These are phyloP conservation scores for Siphamia tubifer DNA, from an alignment of 2,113 vertebrate species.

Conservation along the genomic window DNA sequence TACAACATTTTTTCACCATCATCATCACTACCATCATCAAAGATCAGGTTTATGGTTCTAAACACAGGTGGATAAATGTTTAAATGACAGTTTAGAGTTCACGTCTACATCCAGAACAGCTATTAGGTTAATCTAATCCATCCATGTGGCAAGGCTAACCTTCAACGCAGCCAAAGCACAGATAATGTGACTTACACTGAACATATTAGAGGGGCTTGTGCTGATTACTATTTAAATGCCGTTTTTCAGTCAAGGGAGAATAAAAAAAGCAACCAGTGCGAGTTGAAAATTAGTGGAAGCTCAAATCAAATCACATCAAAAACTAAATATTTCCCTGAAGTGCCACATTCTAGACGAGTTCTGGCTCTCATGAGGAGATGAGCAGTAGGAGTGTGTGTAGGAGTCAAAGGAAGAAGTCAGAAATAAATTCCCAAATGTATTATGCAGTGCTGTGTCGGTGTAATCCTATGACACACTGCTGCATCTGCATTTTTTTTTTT, in stretches of 20 bases:
- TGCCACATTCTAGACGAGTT: slow-evolving; percentile 4
- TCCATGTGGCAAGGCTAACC: slow-evolving; percentile 36
- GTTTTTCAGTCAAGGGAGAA: too few species aligned
- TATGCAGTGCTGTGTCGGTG: slow-evolving; percentile 49
- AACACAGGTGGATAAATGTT: slow-evolving; percentile 1
- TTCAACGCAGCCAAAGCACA: slow-evolving; percentile 44
- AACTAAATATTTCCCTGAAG: background rate
- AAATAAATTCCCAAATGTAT: slow-evolving; percentile 53
- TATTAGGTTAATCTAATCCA: slow-evolving; percentile 54
- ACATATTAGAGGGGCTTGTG: background rate
- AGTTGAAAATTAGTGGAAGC: slow-evolving; percentile 25
- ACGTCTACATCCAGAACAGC: slow-evolving; percentile 45
- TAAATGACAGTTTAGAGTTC: slow-evolving; percentile 32
- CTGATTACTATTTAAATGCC: slow-evolving; percentile 15
- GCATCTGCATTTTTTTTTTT: slow-evolving; percentile 42
- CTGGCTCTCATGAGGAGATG: slow-evolving; percentile 35
- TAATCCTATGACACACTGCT: slow-evolving; percentile 44
- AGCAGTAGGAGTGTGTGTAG: slow-evolving; percentile 58
- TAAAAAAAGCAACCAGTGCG: slow-evolving; percentile 24
- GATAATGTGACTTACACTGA: slow-evolving; percentile 41
- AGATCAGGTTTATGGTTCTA: slow-evolving; percentile 15
- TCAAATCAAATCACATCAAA: background rate
- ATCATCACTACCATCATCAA: too few species aligned
- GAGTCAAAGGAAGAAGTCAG: slow-evolving; percentile 40
- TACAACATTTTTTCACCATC: slow-evolving; percentile 3